Percentiles rank a stretch among this genome's conserved stretches.
phyloP scores from a whole-genome alignment of 2,113 vertebrate genomes.

The Dicerorhinus sumatrensis region DNA sequence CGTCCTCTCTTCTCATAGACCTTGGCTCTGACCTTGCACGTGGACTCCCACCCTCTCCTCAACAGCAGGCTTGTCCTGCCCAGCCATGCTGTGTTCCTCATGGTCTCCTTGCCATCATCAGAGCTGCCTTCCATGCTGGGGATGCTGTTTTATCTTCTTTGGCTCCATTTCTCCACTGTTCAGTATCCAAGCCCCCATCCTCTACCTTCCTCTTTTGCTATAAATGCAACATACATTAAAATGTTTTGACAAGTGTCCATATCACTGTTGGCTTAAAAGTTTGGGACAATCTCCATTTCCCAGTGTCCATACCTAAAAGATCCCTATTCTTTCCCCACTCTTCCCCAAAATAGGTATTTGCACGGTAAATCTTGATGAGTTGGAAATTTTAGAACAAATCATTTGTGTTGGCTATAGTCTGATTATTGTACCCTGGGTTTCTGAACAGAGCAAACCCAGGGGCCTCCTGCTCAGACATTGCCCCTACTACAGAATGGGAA shows the following conservation, averaged over 20 bases:
- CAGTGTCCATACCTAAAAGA: neutral
- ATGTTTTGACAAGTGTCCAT: neutral
- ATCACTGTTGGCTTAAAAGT: neutral
- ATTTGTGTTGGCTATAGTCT: slow-evolving; percentile 8
- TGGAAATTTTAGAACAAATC: slow-evolving; percentile 24
- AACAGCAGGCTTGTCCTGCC: neutral
- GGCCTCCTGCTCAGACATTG: slow-evolving; percentile 2
- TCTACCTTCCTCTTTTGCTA: slow-evolving; percentile 17
- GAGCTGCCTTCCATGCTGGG: neutral
- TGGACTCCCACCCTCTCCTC: neutral
- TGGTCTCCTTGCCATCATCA: neutral
- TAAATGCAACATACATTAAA: neutral
- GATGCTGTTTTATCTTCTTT: neutral
- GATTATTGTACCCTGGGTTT: neutral
- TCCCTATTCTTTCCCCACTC: neutral
- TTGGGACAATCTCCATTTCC: neutral
- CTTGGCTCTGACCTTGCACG: neutral
- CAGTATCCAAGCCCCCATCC: neutral
- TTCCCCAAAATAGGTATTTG: neutral
- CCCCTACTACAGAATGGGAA: neutral
- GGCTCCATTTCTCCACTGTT: neutral
- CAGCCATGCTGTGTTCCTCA: neutral
- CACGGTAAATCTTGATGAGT: slow-evolving; percentile 2
- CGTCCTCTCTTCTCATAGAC: neutral
- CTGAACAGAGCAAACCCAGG: neutral